These are phyloP conservation scores for Ophiothrix spiculata DNA, from an alignment of 35 echinoderm and acorn worm species.

Conservation along the genomic window DNA sequence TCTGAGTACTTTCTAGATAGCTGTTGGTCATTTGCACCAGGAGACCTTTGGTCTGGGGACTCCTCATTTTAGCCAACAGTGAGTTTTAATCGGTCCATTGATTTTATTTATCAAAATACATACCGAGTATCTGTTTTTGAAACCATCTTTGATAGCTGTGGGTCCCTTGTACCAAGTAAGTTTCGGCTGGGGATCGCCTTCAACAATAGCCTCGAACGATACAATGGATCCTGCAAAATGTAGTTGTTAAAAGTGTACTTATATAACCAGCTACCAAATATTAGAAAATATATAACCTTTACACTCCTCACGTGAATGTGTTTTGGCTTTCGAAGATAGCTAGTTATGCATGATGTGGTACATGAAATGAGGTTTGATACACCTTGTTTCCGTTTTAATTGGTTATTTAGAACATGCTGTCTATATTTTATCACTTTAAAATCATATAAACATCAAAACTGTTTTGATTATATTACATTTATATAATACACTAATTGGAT, in stretches of 20 bases:
- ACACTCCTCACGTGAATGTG: neutral
- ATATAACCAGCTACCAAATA: neutral
- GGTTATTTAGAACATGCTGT: too few species aligned
- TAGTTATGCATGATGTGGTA: neutral
- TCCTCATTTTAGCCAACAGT: too few species aligned
- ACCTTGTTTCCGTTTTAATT: too few species aligned
- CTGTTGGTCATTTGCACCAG: too few species aligned
- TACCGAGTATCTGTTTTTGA: constrained; percentile 65
- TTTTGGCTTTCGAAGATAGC: neutral
- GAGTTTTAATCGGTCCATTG: too few species aligned
- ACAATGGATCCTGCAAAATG: constrained; percentile 70
- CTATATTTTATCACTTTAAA: too few species aligned
- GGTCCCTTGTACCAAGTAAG: constrained; percentile 80
- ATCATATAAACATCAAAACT: too few species aligned
- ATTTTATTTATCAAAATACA: too few species aligned
- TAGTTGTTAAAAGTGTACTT: neutral
- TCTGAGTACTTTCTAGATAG: too few species aligned
- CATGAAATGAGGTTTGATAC: neutral
- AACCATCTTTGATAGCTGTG: constrained; percentile 53
- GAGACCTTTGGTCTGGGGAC: too few species aligned
- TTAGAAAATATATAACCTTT: neutral
- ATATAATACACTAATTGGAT: too few species aligned
- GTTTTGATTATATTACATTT: too few species aligned
- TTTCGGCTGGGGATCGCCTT: constrained; percentile 68
- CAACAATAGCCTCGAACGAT: constrained; percentile 74